Percentiles rank a stretch among this genome's conserved stretches.
Conservation (phyloP, 2,113 vertebrate species). For the Aramus guarauna region DNA sequence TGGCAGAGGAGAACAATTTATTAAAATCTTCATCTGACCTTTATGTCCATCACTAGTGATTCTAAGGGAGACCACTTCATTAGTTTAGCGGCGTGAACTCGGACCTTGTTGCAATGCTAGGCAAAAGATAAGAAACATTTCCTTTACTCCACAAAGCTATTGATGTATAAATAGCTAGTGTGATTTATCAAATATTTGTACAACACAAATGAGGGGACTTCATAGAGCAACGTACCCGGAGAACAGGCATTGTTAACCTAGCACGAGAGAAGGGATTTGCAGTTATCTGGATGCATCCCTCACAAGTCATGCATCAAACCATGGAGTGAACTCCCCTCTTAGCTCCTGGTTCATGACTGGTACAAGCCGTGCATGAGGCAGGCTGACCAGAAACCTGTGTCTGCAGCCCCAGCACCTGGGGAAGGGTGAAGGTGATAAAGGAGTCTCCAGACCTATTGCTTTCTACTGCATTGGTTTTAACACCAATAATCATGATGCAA, state of each 20-base stretch:
- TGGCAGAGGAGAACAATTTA: neutral
- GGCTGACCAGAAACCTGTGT: neutral
- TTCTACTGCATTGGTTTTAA: neutral
- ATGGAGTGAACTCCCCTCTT: neutral
- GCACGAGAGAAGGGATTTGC: neutral
- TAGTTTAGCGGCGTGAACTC: neutral
- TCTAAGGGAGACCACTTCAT: neutral
- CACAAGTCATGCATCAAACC: neutral
- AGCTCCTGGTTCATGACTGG: neutral
- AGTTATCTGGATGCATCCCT: neutral
- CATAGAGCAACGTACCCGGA: neutral
- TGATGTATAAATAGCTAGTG: neutral
- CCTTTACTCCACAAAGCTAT: neutral
- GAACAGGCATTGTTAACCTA: neutral
- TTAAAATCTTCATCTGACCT: neutral
- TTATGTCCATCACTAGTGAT: neutral
- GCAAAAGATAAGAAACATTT: neutral
- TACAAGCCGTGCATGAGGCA: neutral
- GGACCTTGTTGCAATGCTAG: neutral
- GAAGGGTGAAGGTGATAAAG: neutral
- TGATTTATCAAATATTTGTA: neutral
- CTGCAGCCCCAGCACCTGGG: neutral
- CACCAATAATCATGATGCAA: neutral
- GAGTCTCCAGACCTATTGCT: neutral
- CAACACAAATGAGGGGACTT: neutral